Evolutionary conservation across 2,797 vertebrate genomes (phyloP).

Genomic region (Pantherophis alleghaniensis): DNA sequence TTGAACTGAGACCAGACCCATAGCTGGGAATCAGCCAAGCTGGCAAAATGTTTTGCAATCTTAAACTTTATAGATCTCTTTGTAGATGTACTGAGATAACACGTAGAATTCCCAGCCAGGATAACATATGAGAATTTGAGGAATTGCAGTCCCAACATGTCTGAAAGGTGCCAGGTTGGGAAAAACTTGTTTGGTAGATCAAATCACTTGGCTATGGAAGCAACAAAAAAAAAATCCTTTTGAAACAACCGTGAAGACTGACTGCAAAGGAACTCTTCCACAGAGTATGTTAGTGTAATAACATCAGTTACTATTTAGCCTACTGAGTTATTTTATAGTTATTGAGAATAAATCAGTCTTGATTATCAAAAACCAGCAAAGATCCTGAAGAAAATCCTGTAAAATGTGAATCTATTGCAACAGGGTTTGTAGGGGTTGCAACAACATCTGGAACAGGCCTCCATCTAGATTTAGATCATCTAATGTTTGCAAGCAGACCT

Average conservation of each 20-base stretch:
- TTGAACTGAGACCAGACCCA: background rate
- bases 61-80: background rate
- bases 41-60: background rate
- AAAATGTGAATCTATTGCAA: background rate
- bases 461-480: background rate
- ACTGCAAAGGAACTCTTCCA: background rate
- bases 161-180: background rate
- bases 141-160: background rate
- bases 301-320: background rate
- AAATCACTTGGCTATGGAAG: background rate
- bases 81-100: background rate
- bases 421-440: background rate
- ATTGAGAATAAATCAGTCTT: background rate
- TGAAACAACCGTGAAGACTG: background rate
- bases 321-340: background rate
- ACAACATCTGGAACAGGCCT: background rate
- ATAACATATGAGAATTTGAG: background rate
- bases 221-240: background rate
- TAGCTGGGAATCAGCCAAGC: background rate
- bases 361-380: background rate
- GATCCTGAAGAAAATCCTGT: background rate
- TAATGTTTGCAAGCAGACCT: background rate
- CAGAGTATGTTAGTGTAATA: background rate
- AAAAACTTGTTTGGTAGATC: background rate
- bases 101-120: background rate